phyloP scores from a whole-genome alignment of 1,140 invertebrate species.

The Stegodyphus dumicola region DNA sequence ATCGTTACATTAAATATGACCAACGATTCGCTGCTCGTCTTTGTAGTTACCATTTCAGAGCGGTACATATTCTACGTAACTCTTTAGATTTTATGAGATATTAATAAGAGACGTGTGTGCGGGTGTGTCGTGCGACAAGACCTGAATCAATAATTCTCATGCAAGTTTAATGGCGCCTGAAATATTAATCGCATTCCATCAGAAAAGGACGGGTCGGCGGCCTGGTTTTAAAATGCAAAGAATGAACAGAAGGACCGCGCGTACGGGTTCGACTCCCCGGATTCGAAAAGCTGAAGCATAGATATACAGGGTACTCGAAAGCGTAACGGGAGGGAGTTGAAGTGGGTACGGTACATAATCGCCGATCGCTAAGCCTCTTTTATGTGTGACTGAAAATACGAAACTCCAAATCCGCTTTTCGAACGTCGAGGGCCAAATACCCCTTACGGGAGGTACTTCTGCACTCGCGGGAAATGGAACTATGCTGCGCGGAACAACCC shows the following conservation, averaged over 20 bases:
- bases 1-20: slow-evolving; percentile 43
- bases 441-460: slow-evolving; percentile 44
- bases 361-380: slow-evolving; percentile 60
- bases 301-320: slow-evolving; percentile 23
- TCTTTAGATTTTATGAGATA: slow-evolving; percentile 44
- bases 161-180: slow-evolving; percentile 56
- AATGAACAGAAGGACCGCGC: slow-evolving; percentile 22
- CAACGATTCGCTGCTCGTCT: not conserved
- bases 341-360: slow-evolving; percentile 55
- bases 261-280: slow-evolving; percentile 13
- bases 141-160: slow-evolving; percentile 53
- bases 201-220: slow-evolving; percentile 25
- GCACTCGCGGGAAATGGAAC: slow-evolving; percentile 1
- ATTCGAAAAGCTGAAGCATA: slow-evolving; percentile 38
- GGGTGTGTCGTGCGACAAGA: slow-evolving; percentile 6
- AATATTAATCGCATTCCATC: slow-evolving; percentile 59
- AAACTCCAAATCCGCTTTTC: slow-evolving; percentile 60
- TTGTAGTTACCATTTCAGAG: slow-evolving; percentile 18
- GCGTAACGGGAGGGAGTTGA: slow-evolving; percentile 19
- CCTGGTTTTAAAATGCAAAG: slow-evolving; percentile 59
- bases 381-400: slow-evolving; percentile 57
- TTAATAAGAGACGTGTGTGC: slow-evolving; percentile 25
- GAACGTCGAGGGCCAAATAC: slow-evolving; percentile 25
- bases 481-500: slow-evolving; percentile 8
- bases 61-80: slow-evolving; percentile 6